Percentiles rank a stretch among this genome's conserved stretches.
Conservation (phyloP, 2,888 invertebrate genomes). For the Seira sanloemensis region DNA sequence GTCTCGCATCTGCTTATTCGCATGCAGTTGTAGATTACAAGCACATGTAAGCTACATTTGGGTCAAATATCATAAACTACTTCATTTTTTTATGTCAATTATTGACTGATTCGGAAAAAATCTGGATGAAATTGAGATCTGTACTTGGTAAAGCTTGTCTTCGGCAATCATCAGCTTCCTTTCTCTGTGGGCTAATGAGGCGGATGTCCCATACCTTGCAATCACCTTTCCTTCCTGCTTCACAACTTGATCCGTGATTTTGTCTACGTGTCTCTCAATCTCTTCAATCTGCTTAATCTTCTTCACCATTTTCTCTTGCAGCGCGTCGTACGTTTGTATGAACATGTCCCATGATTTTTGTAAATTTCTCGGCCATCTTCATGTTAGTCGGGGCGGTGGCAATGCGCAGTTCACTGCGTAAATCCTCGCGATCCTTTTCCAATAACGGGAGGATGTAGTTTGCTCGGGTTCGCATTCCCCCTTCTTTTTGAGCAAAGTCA, state of each 20-base stretch:
- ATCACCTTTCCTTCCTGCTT: conserved; percentile 65
- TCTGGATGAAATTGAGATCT: neutral
- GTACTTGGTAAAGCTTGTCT: conserved; percentile 68
- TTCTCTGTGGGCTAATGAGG: conserved; percentile 40
- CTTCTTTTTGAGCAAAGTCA: conserved; percentile 32
- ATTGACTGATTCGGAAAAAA: neutral
- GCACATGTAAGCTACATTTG: conserved; percentile 19
- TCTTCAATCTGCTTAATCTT: conserved; percentile 64
- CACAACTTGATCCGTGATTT: conserved; percentile 64
- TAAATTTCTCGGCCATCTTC: conserved; percentile 30
- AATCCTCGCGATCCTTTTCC: conserved; percentile 81
- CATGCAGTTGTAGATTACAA: conserved; percentile 76
- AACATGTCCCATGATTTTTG: conserved; percentile 45
- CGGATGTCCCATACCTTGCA: conserved; percentile 56
- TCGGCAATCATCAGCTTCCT: conserved; percentile 53
- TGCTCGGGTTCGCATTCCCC: neutral
- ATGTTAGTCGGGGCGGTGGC: conserved; percentile 28
- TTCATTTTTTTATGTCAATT: neutral
- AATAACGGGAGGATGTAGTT: conserved; percentile 74
- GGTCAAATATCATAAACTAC: neutral
- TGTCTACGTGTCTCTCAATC: conserved; percentile 67
- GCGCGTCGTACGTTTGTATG: conserved; percentile 54
- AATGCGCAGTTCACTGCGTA: conserved; percentile 75
- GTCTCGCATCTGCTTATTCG: conserved; percentile 84
- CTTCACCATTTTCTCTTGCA: conserved; percentile 54